Conservation (phyloP, 1,140 invertebrate genomes). For the Drosophila pallidifrons region DNA sequence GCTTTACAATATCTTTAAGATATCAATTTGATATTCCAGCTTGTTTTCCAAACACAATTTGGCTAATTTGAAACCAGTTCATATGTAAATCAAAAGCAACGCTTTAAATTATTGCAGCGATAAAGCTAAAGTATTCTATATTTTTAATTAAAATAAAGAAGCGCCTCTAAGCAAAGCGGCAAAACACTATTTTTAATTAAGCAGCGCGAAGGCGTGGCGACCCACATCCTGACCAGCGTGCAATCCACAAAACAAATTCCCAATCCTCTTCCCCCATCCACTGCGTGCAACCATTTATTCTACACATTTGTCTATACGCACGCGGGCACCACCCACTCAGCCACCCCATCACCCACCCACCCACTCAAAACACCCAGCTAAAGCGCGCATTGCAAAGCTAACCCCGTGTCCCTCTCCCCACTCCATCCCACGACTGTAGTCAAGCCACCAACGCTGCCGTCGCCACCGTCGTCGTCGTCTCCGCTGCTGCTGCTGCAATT, state of each 20-base stretch:
- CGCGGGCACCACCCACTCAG: slow-evolving; percentile 6
- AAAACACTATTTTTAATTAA: slow-evolving; percentile 47
- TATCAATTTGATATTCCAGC: no score
- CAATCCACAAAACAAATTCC: slow-evolving; percentile 36
- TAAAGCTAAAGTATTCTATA: background rate
- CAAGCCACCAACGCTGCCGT: slow-evolving; percentile 41
- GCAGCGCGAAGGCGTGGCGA: slow-evolving; percentile 26
- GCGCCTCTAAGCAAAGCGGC: slow-evolving; percentile 5
- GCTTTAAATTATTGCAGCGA: background rate
- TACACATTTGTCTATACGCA: slow-evolving; percentile 41
- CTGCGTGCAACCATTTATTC: background rate
- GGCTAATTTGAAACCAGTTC: no score
- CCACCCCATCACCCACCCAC: background rate
- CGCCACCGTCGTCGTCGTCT: slow-evolving; percentile 5
- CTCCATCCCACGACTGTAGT: background rate
- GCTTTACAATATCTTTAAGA: no score
- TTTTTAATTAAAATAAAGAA: slow-evolving; percentile 33
- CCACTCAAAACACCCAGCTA: background rate
- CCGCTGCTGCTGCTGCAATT: slow-evolving; percentile 63
- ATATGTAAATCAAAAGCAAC: background rate
- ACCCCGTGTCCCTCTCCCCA: slow-evolving; percentile 3
- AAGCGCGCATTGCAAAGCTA: slow-evolving; percentile 66
- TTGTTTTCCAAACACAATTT: no score
- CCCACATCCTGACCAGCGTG: slow-evolving; percentile 59
- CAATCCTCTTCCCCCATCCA: slow-evolving; percentile 4